phyloP scores from a whole-genome alignment of 2,113 vertebrate species.

The Spilogale gracilis region DNA sequence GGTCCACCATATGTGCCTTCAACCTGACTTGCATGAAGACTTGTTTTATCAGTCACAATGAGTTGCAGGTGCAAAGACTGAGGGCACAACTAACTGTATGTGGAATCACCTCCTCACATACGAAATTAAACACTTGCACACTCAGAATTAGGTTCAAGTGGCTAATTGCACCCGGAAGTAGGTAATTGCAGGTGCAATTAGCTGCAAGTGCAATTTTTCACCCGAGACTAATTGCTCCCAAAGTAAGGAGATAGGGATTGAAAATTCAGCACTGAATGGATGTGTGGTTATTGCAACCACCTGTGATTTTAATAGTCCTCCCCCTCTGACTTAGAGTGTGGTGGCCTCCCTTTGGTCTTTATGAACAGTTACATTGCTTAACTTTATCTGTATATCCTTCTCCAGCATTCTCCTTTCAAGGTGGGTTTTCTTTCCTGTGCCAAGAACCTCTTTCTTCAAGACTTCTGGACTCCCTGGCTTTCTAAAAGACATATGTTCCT shows the following conservation, averaged over 20 bases:
- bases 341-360: slow-evolving; percentile 73
- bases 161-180: slow-evolving; percentile 84
- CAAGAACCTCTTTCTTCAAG: neutral
- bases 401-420: neutral
- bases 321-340: neutral
- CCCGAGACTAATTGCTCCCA: slow-evolving; percentile 84
- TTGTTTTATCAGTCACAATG: slow-evolving; percentile 80
- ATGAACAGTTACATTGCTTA: slow-evolving; percentile 39
- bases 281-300: slow-evolving; percentile 82
- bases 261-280: slow-evolving; percentile 73
- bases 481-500: neutral
- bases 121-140: slow-evolving; percentile 84
- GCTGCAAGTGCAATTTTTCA: slow-evolving; percentile 82
- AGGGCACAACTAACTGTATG: slow-evolving; percentile 79
- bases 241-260: slow-evolving; percentile 78
- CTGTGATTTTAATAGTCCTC: slow-evolving; percentile 78
- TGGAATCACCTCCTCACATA: slow-evolving; percentile 80
- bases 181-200: slow-evolving; percentile 85
- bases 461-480: neutral
- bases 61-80: slow-evolving; percentile 83
- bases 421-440: slow-evolving; percentile 9
- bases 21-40: slow-evolving; percentile 69
- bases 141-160: slow-evolving; percentile 85
- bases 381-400: slow-evolving; percentile 41
- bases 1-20: slow-evolving; percentile 70